phyloP scores from a whole-genome alignment of 2,113 vertebrate species.

The Verasper variegatus region DNA sequence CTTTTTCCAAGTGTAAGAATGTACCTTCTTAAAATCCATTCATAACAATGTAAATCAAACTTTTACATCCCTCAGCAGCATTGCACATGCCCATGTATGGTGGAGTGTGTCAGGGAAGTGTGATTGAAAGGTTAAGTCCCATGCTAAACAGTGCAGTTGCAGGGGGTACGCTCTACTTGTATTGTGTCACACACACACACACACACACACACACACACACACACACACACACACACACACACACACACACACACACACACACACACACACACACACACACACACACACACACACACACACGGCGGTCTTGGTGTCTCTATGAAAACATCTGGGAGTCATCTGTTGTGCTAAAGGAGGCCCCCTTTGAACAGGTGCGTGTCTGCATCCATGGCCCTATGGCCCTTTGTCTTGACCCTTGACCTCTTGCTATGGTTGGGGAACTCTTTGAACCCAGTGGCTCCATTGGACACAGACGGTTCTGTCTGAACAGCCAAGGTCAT shows the following conservation, averaged over 20 bases:
- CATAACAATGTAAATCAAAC: conserved; percentile 63
- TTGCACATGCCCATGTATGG: conserved; percentile 28
- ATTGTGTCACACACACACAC: neutral
- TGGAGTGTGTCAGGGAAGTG: conserved; percentile 28
- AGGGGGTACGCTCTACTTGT: neutral
- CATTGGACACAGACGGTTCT: conserved; percentile 10
- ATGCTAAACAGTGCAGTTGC: conserved; percentile 33
- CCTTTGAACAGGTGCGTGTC: conserved; percentile 74
- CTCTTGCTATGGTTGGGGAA: conserved; percentile 38
- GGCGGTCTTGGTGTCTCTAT: conserved; percentile 33
- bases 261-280: neutral
- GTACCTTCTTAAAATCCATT: conserved; percentile 43
- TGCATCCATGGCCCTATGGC: conserved; percentile 41
- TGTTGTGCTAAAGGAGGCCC: conserved; percentile 43
- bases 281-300: neutral
- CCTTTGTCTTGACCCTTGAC: conserved; percentile 49
- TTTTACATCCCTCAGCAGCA: conserved; percentile 20
- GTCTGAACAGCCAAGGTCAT: conserved; percentile 44
- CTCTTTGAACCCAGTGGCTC: conserved; percentile 51
- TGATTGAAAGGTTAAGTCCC: conserved; percentile 34
- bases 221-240: neutral
- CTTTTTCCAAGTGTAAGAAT: conserved; percentile 56
- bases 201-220: neutral
- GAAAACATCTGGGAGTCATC: conserved; percentile 74
- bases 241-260: neutral